Conservation (phyloP, 2,888 invertebrate genomes). For the Altica lythri region DNA sequence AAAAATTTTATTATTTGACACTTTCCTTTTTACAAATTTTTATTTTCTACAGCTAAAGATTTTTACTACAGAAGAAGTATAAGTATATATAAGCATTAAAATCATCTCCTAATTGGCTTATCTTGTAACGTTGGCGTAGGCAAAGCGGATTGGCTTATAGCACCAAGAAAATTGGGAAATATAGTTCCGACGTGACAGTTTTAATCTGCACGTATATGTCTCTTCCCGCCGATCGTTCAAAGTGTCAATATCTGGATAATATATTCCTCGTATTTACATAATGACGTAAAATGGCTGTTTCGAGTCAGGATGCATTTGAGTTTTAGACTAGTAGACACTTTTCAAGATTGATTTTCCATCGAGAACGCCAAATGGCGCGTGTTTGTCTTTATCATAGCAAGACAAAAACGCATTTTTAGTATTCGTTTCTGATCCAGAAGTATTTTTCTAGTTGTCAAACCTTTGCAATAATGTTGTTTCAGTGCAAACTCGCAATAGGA, state of each 20-base stretch:
- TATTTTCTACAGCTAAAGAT: too few species aligned
- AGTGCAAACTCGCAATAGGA: too few species aligned
- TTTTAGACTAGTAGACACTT: not conserved
- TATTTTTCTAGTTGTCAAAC: not conserved
- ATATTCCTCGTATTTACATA: constrained; percentile 5
- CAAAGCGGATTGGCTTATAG: too few species aligned
- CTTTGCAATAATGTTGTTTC: not conserved
- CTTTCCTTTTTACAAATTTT: too few species aligned
- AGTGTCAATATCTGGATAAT: constrained; percentile 12
- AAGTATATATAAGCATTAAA: too few species aligned
- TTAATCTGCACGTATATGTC: constrained; percentile 4
- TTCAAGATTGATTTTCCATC: constrained; percentile 6
- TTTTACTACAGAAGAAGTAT: too few species aligned
- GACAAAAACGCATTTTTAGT: not conserved
- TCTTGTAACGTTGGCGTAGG: too few species aligned
- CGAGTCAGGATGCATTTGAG: constrained; percentile 1
- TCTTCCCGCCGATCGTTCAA: not conserved
- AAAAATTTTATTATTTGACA: too few species aligned
- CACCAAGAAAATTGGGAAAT: not conserved
- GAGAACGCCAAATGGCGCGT: not conserved
- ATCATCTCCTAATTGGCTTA: too few species aligned
- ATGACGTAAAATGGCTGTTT: constrained; percentile 8
- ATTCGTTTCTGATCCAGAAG: constrained; percentile 2
- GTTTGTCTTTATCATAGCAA: not conserved
- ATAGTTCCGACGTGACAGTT: not conserved